Conservation (phyloP, 2,888 invertebrate species). For the Drosophila multiciliata region DNA sequence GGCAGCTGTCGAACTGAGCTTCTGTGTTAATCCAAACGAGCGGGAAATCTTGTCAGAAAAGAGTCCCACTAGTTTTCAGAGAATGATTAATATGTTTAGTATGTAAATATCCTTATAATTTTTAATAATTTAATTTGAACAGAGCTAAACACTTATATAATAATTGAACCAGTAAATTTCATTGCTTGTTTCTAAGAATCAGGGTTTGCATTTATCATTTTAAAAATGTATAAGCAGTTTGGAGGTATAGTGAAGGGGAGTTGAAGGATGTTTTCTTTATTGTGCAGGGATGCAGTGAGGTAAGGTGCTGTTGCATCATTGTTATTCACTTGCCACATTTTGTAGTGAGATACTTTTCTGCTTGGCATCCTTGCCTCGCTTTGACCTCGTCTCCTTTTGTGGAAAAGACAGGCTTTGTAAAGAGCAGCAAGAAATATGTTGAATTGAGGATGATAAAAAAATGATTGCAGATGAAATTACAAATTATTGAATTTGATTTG, state of each 20-base stretch:
- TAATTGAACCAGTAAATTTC: neutral
- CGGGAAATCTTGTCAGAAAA: neutral
- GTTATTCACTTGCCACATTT: slow-evolving; percentile 36
- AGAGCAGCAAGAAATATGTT: slow-evolving; percentile 43
- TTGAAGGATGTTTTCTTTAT: slow-evolving; percentile 26
- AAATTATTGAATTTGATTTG: slow-evolving; percentile 42
- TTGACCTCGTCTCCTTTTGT: slow-evolving; percentile 42
- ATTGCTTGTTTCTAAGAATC: neutral
- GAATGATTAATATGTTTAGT: neutral
- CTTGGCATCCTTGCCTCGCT: slow-evolving; percentile 43
- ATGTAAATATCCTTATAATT: neutral
- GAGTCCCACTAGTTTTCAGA: neutral
- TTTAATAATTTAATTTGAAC: neutral
- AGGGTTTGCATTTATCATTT: neutral
- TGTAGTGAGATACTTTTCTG: slow-evolving; percentile 63
- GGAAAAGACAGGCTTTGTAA: slow-evolving; percentile 49
- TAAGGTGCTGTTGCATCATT: slow-evolving; percentile 45
- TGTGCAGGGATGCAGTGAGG: slow-evolving; percentile 54
- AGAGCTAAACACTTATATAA: neutral
- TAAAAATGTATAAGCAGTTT: neutral
- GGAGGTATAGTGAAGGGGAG: neutral
- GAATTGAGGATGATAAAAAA: slow-evolving; percentile 24
- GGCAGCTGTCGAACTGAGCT: slow-evolving; percentile 42
- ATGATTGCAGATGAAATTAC: slow-evolving; percentile 40
- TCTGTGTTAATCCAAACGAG: slow-evolving; percentile 25